phyloP scores from a whole-genome alignment of 2,113 vertebrate species.

The Peromyscus leucopus region DNA sequence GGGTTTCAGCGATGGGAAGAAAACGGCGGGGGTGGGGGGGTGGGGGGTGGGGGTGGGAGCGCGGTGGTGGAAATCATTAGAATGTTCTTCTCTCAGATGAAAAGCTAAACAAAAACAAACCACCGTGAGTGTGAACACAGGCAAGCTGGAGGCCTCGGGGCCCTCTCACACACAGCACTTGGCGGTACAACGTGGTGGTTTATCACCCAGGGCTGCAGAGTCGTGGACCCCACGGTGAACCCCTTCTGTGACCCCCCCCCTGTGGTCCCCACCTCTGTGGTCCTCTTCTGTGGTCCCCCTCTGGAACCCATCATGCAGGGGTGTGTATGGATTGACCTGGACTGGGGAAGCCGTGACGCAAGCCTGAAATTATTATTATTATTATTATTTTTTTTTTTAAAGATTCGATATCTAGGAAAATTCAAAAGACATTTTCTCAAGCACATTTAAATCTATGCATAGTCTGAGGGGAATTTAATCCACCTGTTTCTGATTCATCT shows the following conservation, averaged over 20 bases:
- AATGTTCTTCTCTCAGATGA: constrained; percentile 66
- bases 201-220: neutral
- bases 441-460: constrained; percentile 26
- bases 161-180: constrained; percentile 29
- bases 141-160: constrained; percentile 24
- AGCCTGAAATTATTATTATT: neutral
- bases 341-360: constrained; percentile 12
- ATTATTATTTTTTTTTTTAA: constrained; percentile 57
- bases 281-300: neutral
- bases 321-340: neutral
- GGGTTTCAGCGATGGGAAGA: constrained; percentile 72
- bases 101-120: constrained; percentile 77
- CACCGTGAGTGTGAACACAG: constrained; percentile 55
- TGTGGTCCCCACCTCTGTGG: neutral
- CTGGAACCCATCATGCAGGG: fast-evolving
- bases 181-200: neutral
- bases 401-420: constrained; percentile 57
- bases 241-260: fast-evolving
- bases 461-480: constrained; percentile 67
- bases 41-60: constrained; percentile 37
- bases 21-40: constrained; percentile 38
- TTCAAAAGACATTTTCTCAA: constrained; percentile 61
- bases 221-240: neutral
- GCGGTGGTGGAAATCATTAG: constrained; percentile 60
- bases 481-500: constrained; percentile 78